Evolutionary conservation across 2,797 vertebrate genomes (phyloP).

Genomic region (Catharus ustulatus): DNA sequence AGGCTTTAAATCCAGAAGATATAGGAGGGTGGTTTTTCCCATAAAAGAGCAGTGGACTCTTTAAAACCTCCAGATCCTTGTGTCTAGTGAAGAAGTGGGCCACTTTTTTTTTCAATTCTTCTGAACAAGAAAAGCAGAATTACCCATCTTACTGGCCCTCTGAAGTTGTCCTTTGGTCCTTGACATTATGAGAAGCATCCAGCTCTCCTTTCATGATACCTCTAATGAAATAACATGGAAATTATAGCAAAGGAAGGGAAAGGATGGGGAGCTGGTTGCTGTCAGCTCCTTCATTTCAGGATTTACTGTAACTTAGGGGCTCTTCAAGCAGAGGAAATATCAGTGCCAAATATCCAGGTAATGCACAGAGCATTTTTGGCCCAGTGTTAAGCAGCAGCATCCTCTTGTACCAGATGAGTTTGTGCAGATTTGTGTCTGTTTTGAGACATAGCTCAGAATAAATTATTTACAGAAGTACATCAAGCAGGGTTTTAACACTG

Average conservation of each 20-base stretch:
- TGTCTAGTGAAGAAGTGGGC: not conserved
- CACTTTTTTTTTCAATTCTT: not conserved
- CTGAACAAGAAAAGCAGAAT: not conserved
- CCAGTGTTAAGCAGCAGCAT: not conserved
- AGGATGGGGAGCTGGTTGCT: not conserved
- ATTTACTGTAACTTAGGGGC: not conserved
- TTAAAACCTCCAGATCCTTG: not conserved
- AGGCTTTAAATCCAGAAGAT: not conserved
- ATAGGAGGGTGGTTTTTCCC: accelerated
- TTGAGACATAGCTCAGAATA: not conserved
- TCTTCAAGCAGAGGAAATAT: not conserved
- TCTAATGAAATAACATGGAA: not conserved
- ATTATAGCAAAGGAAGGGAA: not conserved
- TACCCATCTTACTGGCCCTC: not conserved
- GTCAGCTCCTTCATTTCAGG: not conserved
- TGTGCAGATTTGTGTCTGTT: not conserved
- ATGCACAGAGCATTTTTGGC: not conserved
- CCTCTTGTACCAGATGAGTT: accelerated
- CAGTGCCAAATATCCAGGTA: not conserved
- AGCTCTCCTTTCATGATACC: not conserved
- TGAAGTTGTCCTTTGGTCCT: not conserved
- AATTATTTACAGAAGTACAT: not conserved
- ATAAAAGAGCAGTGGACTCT: not conserved
- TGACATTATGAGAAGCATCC: not conserved
- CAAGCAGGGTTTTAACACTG: not conserved